A percentile compares a stretch with the other conserved stretches of the same genome.
Evolutionary conservation across 2,113 vertebrate species (phyloP).

Genomic region (Sigmodon hispidus): DNA sequence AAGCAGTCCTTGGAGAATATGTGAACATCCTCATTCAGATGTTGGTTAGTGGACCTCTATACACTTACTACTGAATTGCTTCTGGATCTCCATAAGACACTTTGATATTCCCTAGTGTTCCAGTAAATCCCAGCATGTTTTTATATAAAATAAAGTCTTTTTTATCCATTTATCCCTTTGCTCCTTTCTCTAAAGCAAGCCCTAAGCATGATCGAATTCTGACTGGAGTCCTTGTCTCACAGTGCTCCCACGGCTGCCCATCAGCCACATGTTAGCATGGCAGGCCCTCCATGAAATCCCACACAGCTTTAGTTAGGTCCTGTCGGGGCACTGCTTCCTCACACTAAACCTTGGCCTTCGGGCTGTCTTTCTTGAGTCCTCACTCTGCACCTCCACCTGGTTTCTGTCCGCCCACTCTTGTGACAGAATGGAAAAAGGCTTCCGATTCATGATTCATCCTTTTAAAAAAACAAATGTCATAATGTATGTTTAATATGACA

Average conservation of each 20-base stretch:
- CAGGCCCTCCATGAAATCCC: neutral
- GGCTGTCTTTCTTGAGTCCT: neutral
- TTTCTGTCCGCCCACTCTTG: neutral
- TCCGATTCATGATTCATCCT: neutral
- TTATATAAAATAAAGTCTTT: too few relatives aligned
- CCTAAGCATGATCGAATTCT: neutral
- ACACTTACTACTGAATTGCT: neutral
- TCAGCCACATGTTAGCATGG: neutral
- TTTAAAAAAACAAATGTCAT: neutral
- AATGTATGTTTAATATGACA: neutral
- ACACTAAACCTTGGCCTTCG: fast-evolving
- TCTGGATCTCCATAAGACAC: neutral
- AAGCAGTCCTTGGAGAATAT: neutral
- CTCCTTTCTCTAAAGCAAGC: conserved; percentile 41
- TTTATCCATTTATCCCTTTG: too few relatives aligned
- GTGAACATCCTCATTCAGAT: neutral
- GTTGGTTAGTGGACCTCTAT: neutral
- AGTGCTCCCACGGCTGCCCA: neutral
- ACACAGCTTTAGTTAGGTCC: neutral
- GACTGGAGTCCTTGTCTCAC: neutral
- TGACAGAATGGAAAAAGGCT: neutral
- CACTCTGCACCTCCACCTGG: neutral
- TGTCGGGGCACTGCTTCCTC: neutral
- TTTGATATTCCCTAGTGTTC: neutral
- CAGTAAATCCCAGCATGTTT: conserved; percentile 29